These are phyloP conservation scores for Megalops atlanticus DNA, from an alignment of 2,113 vertebrate species.

Conservation along the genomic window DNA sequence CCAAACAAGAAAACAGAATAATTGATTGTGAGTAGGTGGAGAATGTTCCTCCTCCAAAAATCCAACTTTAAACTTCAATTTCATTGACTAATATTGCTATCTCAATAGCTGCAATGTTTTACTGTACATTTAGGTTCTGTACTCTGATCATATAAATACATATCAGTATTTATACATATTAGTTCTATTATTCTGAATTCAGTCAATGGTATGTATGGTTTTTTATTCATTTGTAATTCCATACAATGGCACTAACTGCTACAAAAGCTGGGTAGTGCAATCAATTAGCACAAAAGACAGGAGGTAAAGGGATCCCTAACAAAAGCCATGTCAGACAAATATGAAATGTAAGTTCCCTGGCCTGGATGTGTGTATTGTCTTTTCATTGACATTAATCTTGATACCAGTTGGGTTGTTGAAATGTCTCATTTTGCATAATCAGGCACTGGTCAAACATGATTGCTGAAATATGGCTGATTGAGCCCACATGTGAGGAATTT, in stretches of 20 bases:
- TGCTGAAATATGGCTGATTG: conserved; percentile 86
- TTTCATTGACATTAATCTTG: conserved; percentile 69
- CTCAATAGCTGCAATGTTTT: not conserved
- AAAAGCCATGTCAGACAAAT: not conserved
- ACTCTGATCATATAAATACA: too few species aligned
- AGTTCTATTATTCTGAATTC: not conserved
- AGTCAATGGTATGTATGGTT: not conserved
- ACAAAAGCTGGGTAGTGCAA: not conserved
- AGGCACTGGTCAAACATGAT: conserved; percentile 82
- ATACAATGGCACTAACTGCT: not conserved
- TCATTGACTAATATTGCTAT: not conserved
- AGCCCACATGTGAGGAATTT: conserved; percentile 79
- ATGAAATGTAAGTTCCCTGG: conserved; percentile 54
- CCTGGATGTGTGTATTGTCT: conserved; percentile 54
- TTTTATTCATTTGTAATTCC: too few species aligned
- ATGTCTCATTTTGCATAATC: conserved; percentile 85
- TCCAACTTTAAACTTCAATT: too few species aligned
- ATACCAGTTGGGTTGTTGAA: conserved; percentile 81
- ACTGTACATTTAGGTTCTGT: too few species aligned
- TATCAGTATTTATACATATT: too few species aligned
- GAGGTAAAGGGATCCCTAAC: not conserved
- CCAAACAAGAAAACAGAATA: too few species aligned
- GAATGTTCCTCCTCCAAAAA: too few species aligned
- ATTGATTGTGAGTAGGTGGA: too few species aligned
- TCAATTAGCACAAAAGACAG: too few species aligned